phyloP scores from a whole-genome alignment of 2,888 invertebrate genomes.

The Portevinia maculata region DNA sequence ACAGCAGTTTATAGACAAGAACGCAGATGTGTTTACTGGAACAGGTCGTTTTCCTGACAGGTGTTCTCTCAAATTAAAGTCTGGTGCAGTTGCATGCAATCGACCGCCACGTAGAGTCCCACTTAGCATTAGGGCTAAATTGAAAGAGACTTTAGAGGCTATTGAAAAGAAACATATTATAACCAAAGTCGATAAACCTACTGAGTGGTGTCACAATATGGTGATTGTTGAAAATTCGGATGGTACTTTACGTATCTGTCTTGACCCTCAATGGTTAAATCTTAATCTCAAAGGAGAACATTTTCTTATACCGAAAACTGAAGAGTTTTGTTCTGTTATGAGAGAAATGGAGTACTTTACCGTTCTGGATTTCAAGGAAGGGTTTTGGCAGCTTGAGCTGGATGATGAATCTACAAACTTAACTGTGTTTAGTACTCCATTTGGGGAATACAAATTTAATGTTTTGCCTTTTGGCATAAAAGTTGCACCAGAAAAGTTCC shows the following conservation, averaged over 20 bases:
- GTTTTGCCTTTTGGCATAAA: no score
- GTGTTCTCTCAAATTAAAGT: constrained; percentile 60
- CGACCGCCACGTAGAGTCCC: constrained; percentile 73
- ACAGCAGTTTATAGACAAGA: constrained; percentile 36
- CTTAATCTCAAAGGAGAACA: constrained; percentile 1
- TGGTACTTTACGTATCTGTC: no score
- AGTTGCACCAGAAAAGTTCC: no score
- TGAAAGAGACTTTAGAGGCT: constrained; percentile 62
- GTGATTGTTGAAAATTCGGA: constrained; percentile 21
- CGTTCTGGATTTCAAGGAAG: constrained; percentile 1
- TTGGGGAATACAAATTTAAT: no score
- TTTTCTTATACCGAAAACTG: constrained; percentile 8
- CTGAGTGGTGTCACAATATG: constrained; percentile 18
- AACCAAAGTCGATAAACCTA: constrained; percentile 13
- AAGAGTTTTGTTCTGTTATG: constrained; percentile 15
- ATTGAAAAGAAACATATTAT: no score
- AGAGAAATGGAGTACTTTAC: constrained; percentile 26
- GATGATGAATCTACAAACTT: no score
- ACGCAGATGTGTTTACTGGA: constrained; percentile 72
- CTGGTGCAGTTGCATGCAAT: constrained; percentile 42
- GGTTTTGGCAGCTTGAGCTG: no score
- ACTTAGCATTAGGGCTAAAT: constrained; percentile 55
- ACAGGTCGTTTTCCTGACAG: constrained; percentile 67
- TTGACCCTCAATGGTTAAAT: constrained; percentile 21
- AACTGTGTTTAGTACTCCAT: no score